Evolutionary conservation across 1,140 invertebrate species (phyloP).

Genomic region (Oncopeltus fasciatus): DNA sequence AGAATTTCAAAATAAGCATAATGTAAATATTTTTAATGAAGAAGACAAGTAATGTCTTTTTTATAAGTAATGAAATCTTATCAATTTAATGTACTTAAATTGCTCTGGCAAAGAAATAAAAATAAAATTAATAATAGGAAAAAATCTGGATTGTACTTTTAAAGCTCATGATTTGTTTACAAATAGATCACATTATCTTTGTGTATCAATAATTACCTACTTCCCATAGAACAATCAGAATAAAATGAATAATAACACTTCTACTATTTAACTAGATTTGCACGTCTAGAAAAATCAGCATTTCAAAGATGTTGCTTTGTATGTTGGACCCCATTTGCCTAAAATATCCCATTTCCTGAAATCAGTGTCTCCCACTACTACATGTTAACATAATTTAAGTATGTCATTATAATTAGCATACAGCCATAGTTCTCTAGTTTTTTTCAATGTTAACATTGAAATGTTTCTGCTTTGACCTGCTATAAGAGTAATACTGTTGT

Average conservation of each 20-base stretch:
- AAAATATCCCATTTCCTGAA: neutral
- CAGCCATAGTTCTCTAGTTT: neutral
- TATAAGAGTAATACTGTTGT: neutral
- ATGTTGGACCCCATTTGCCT: neutral
- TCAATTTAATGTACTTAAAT: slow-evolving; percentile 12
- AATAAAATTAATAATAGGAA: neutral
- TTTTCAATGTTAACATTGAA: neutral
- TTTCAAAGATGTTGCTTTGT: slow-evolving; percentile 2
- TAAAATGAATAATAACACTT: neutral
- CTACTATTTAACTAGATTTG: neutral
- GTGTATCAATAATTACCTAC: neutral
- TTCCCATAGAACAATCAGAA: neutral
- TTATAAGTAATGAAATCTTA: neutral
- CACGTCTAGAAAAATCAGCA: neutral
- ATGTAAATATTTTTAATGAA: slow-evolving; percentile 15
- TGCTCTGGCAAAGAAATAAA: slow-evolving; percentile 7
- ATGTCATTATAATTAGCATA: neutral
- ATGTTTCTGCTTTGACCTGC: neutral
- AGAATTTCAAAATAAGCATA: neutral
- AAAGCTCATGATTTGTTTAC: too few relatives aligned
- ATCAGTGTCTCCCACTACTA: neutral
- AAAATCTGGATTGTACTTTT: too few relatives aligned
- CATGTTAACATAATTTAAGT: neutral
- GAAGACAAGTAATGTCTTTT: neutral
- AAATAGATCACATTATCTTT: neutral